Conservation (phyloP, 1,140 invertebrate genomes). For the Drosophila bifasciata region DNA sequence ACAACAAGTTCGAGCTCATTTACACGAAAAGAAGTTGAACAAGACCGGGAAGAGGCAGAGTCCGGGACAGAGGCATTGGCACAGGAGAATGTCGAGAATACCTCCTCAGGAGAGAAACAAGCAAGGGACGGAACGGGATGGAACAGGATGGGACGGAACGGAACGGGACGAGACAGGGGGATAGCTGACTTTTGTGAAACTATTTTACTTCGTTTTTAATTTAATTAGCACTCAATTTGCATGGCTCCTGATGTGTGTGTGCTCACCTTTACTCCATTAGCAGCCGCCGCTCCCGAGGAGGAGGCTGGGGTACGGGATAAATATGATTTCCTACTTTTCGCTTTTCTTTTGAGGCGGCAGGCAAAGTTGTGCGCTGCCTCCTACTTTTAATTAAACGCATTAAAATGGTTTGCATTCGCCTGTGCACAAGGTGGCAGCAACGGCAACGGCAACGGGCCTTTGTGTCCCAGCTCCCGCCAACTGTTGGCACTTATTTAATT, state of each 20-base stretch:
- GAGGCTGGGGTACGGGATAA: conserved; percentile 20
- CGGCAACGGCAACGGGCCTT: conserved; percentile 20
- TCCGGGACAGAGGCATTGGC: conserved; percentile 16
- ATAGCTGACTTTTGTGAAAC: conserved; percentile 61
- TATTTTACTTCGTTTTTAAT: conserved; percentile 72
- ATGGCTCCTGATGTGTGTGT: conserved; percentile 27
- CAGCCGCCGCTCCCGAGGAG: conserved; percentile 1
- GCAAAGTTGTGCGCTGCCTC: conserved; percentile 37
- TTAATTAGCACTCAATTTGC: conserved; percentile 72
- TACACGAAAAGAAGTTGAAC: conserved; percentile 47
- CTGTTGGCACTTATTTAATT: conserved; percentile 46
- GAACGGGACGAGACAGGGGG: background rate
- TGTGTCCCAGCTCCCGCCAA: conserved; percentile 13
- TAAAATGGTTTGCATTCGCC: conserved; percentile 64
- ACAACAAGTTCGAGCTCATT: conserved; percentile 77
- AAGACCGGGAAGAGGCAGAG: background rate
- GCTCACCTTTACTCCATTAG: conserved; percentile 38
- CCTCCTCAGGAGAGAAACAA: conserved; percentile 6
- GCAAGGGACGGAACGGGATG: no score
- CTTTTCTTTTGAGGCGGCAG: conserved; percentile 44
- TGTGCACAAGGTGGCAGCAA: background rate
- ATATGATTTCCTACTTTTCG: conserved; percentile 58
- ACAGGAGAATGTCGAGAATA: conserved; percentile 25
- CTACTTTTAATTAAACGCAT: conserved; percentile 70
- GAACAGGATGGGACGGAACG: no score